Conservation (phyloP, 1,140 invertebrate genomes). For the Periplaneta americana region DNA sequence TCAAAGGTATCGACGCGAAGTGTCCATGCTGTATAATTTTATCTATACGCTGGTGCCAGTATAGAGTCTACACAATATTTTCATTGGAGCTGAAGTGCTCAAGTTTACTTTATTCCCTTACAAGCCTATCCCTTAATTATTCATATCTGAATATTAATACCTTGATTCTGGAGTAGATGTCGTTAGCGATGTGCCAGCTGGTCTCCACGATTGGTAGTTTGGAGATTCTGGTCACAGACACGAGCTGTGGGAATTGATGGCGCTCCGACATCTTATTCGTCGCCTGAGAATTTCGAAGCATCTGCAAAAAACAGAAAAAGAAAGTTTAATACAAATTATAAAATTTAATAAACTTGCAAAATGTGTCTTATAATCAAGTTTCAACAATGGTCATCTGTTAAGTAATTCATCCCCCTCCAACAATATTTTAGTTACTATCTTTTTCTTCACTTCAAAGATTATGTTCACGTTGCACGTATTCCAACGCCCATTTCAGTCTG, state of each 20-base stretch:
- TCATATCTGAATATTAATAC: too few species aligned
- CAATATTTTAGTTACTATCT: too few species aligned
- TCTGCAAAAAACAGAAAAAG: background rate
- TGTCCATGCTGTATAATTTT: too few species aligned
- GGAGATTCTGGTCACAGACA: slow-evolving; percentile 58
- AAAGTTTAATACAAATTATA: background rate
- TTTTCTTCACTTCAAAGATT: too few species aligned
- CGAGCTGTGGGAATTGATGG: slow-evolving; percentile 44
- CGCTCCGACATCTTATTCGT: background rate
- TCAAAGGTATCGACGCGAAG: too few species aligned
- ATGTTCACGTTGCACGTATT: too few species aligned
- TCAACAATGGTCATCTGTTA: too few species aligned
- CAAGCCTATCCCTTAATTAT: too few species aligned
- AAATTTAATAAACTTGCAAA: background rate
- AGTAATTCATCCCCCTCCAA: too few species aligned
- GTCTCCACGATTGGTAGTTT: slow-evolving; percentile 67
- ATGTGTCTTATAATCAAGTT: too few species aligned
- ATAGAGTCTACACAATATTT: background rate
- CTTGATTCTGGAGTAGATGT: slow-evolving; percentile 62
- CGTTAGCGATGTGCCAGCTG: slow-evolving; percentile 58
- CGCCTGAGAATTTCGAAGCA: background rate
- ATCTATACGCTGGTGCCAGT: background rate
- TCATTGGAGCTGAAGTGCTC: background rate
- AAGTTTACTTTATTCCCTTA: slow-evolving; percentile 26
- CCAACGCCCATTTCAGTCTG: too few species aligned